Evolutionary conservation across 2,113 vertebrate species (phyloP).

Genomic region (Cavia aperea): DNA sequence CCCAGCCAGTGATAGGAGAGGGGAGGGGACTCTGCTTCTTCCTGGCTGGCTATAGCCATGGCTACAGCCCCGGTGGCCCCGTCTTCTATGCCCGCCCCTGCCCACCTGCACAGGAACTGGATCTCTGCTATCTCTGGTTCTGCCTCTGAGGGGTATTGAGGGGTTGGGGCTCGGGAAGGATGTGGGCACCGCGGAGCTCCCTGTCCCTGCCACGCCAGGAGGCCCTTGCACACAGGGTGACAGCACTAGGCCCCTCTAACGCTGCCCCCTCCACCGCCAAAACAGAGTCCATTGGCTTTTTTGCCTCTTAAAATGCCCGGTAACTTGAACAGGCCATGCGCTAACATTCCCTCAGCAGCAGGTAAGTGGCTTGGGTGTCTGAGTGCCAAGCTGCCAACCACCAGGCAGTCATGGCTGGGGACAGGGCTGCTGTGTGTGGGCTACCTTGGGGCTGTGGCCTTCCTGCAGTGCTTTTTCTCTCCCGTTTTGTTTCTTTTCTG

Average conservation of each 20-base stretch:
- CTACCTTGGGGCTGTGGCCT: neutral
- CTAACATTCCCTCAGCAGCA: conserved; percentile 66
- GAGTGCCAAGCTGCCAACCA: conserved; percentile 32
- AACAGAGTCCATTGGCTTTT: conserved; percentile 67
- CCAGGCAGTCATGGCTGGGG: neutral
- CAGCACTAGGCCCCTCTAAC: conserved; percentile 19
- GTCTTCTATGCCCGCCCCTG: neutral
- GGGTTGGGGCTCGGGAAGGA: neutral
- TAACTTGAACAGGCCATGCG: conserved; percentile 68
- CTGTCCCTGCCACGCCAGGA: neutral
- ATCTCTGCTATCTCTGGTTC: neutral
- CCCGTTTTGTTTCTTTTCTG: neutral
- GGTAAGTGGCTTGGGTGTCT: conserved; percentile 62
- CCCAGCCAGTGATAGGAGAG: neutral
- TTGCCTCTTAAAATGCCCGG: conserved; percentile 69
- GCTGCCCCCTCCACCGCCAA: conserved; percentile 45
- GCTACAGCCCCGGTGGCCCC: neutral
- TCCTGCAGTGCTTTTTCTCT: neutral
- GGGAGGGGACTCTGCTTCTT: neutral
- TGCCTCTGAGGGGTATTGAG: conserved; percentile 46
- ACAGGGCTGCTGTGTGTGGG: neutral
- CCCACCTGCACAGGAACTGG: neutral
- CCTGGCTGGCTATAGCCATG: neutral
- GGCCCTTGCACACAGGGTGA: neutral
- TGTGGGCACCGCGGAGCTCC: neutral